Evolutionary conservation across 2,113 vertebrate genomes (phyloP), one percentile per base, ranked within the genome.

Genomic region (Tricholaema leucomelas): DNA sequence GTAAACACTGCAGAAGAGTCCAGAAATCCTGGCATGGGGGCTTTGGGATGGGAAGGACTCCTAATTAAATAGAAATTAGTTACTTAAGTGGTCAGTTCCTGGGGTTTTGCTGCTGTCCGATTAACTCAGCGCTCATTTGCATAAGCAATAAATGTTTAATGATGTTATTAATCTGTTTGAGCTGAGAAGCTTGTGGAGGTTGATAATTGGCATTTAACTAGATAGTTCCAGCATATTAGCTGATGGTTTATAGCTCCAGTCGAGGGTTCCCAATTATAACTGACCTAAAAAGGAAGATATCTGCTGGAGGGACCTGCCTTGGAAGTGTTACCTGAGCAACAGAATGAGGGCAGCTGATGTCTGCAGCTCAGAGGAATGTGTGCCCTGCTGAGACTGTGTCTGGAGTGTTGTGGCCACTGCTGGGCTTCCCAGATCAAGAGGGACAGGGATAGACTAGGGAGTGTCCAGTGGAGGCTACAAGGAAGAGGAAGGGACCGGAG

Each of bases 191-290:
- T 97, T 96, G 97, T 96, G 96, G 95, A 95, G 88, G 73, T 76
- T 96, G 95, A 79, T 97, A 97, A 97, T 97, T 97, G 97, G 96
- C 97, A 96, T 98, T 98, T 98, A 97, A 97, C 97, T 96, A 93
- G 96, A 96, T 96, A 81, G 94, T 97, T 97, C 97, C 87, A 86
- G 97, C 92, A 44, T 93, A 96, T 97, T 97, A 97, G 95, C 87
- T 80, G 90, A 91, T 95, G 94, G 82, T 97, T 97, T 95, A 92
- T 83, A 67, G 95, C 94, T 87, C 78, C 67, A 20, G 23, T 9
- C 4, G 31, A 96, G 91, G 90, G 72, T 81, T 96, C 95, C 95
- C 97, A 96, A 94, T 98, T 97, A 96, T 55, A 91, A 66, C 91
- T 92, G 94, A 95, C 94, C 96, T 94, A 88, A 96, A 94, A 70